A percentile compares a stretch with the other conserved stretches of the same genome.
Conservation (phyloP, 2,888 invertebrate genomes). For the Ptychoptera contaminata region DNA sequence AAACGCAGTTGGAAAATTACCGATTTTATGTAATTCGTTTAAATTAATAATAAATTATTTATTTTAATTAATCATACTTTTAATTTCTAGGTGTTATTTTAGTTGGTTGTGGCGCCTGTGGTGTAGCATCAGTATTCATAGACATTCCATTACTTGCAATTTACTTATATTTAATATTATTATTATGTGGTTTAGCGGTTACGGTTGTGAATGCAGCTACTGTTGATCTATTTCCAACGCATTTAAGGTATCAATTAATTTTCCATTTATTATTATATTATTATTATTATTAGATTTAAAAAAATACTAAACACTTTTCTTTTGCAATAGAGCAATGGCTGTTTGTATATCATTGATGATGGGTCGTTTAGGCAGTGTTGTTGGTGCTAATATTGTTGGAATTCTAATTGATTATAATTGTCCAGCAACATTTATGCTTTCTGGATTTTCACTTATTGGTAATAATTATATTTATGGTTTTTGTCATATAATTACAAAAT, state of each 20-base stretch:
- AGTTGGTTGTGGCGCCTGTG: constrained; percentile 16
- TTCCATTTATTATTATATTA: neutral
- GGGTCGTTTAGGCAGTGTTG: constrained; percentile 33
- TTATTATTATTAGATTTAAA: neutral
- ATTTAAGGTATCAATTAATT: constrained; percentile 18
- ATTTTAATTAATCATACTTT: neutral
- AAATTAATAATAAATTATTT: neutral
- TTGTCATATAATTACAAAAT: too few relatives aligned
- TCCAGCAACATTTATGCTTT: constrained; percentile 27
- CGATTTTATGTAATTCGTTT: constrained; percentile 18
- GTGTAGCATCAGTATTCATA: constrained; percentile 15
- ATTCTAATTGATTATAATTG: constrained; percentile 31
- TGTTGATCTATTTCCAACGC: constrained; percentile 25
- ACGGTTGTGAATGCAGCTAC: constrained; percentile 23
- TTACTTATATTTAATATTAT: constrained; percentile 18
- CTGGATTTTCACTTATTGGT: constrained; percentile 16
- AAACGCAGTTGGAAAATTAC: constrained; percentile 18
- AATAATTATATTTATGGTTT: neutral
- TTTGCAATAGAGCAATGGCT: constrained; percentile 35
- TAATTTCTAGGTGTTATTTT: constrained; percentile 15
- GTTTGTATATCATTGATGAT: constrained; percentile 36
- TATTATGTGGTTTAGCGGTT: constrained; percentile 20
- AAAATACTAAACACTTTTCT: neutral
- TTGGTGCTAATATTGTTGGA: constrained; percentile 32
- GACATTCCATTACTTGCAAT: constrained; percentile 17